A percentile compares a stretch with the other conserved stretches of the same genome.
These are phyloP conservation scores for Ophiodon elongatus DNA, from an alignment of 2,113 vertebrate species.

Conservation along the genomic window DNA sequence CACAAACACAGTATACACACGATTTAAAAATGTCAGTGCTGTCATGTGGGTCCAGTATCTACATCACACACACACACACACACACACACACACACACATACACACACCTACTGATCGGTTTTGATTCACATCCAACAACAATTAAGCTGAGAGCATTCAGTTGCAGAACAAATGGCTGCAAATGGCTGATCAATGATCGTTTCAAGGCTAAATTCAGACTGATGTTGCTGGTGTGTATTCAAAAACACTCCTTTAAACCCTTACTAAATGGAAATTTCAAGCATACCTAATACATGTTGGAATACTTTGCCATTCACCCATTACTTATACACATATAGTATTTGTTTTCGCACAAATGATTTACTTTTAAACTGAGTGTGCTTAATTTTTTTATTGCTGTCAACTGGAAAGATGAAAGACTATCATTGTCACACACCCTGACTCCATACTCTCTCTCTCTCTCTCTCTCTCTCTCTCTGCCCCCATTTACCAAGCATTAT, in stretches of 20 bases:
- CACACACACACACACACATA: neutral
- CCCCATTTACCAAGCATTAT: constrained; percentile 1
- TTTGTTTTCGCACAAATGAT: neutral
- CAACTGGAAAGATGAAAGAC: neutral
- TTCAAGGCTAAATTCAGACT: neutral
- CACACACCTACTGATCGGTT: neutral
- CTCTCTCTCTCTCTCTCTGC: neutral
- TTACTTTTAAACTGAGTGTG: neutral
- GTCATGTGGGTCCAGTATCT: neutral
- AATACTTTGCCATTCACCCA: neutral
- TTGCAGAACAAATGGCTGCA: neutral
- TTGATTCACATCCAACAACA: constrained; percentile 9
- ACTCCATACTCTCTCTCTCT: too few species aligned
- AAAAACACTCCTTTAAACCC: neutral
- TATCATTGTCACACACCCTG: constrained; percentile 10
- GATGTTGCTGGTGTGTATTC: neutral
- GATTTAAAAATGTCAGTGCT: constrained; percentile 14
- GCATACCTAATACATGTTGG: neutral
- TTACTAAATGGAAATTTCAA: neutral
- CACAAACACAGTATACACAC: constrained; percentile 20
- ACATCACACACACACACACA: neutral
- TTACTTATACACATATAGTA: neutral
- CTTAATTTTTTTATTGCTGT: constrained; percentile 1
- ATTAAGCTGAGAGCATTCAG: constrained; percentile 26
- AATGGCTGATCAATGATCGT: constrained; percentile 27